Evolutionary conservation across 2,797 vertebrate species (phyloP), one percentile per base, ranked within the genome.

Genomic region (Myotis planiceps): DNA sequence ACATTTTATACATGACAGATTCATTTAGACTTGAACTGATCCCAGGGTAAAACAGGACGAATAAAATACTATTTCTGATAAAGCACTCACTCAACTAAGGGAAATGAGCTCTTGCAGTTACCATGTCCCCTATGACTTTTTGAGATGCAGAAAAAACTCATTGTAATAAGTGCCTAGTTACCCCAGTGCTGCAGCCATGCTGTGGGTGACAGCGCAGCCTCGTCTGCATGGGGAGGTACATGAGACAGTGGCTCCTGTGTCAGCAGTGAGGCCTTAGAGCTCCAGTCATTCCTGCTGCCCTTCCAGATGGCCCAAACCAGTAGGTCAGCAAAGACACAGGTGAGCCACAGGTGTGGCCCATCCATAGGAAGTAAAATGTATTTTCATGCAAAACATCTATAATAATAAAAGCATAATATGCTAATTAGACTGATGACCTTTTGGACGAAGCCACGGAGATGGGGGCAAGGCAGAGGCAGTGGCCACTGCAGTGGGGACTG

Each of bases 11-110:
- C 75, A 79, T 83, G 51, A 88, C 58, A 82, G 69, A 29, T 92
- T 90, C 87, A 86, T 94, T 96, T 92, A 83, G 53, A 34, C 34
- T 79, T 90, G 63, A 79, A 81, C 29, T 39, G 66, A 88, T 94
- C 69, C 86, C 72, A 32, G 82, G 49, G 27, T 91, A 75, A 91
- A 96, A 49, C 12, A 58, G 72, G 55, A 79, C 0, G 4, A 79
- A 87, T 90, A 94, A 84, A 84, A 72, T 58, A 86, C 37, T 32
- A 75, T 53, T 80, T 92, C 66, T 81, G 45, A 96, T 94, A 78
- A 92, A 87, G 71, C 29, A 25, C 71, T 91, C 78, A 71, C 49
- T 92, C 65, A 81, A 92, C 68, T 76, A 81, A 86, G 75, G 88
- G 47, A 92, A 87, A 78, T 51, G 53, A 96, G 21, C n/a, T 93